These are phyloP conservation scores for Galerucella calmariensis DNA, from an alignment of 2,888 invertebrate species.

Conservation along the genomic window DNA sequence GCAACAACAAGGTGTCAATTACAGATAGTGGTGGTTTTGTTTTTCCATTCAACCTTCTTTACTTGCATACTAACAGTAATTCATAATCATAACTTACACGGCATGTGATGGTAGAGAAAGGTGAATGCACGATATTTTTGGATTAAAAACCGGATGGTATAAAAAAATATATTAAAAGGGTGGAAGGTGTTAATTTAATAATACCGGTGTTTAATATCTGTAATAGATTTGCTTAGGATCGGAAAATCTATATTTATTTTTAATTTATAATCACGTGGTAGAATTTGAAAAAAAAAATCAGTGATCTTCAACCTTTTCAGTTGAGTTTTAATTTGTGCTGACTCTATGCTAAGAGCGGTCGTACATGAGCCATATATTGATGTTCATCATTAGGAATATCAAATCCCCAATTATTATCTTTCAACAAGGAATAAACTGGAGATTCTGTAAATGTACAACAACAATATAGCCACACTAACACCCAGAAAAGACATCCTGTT, in stretches of 20 bases:
- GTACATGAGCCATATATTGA: too few species aligned
- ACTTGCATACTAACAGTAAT: slow-evolving; percentile 32
- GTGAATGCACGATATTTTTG: slow-evolving; percentile 32
- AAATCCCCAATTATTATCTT: too few species aligned
- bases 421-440: too few species aligned
- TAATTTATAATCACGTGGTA: too few species aligned
- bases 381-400: too few species aligned
- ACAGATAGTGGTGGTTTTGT: slow-evolving; percentile 41
- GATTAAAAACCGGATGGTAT: slow-evolving; percentile 22
- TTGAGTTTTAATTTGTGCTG: too few species aligned
- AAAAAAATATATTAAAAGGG: neutral
- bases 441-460: too few species aligned
- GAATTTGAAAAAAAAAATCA: too few species aligned
- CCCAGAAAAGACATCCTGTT: too few species aligned
- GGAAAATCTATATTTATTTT: neutral
- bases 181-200: slow-evolving; percentile 5
- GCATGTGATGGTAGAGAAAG: slow-evolving; percentile 30
- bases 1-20: slow-evolving; percentile 46
- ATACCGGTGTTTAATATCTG: neutral
- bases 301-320: too few species aligned
- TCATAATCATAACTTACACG: slow-evolving; percentile 30
- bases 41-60: slow-evolving; percentile 33
- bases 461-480: too few species aligned
- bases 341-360: too few species aligned
- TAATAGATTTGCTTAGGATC: neutral